A percentile compares a stretch with the other conserved stretches of the same genome.
Conservation (phyloP, 2,888 invertebrate species). For the Orgyia antiqua region DNA sequence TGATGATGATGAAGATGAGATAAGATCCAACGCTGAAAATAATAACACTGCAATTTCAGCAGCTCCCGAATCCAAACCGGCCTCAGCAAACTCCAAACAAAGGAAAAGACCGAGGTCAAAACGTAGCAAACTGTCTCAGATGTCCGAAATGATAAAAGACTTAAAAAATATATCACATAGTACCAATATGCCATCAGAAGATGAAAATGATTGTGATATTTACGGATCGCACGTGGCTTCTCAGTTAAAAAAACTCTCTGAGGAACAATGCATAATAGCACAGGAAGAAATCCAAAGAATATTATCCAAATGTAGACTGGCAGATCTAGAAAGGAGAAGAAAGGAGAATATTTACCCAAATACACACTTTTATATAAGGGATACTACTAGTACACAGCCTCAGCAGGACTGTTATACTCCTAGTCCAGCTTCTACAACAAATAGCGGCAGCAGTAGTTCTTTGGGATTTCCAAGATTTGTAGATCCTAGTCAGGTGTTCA, state of each 20-base stretch:
- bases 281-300: slow-evolving; percentile 9
- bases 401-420: background rate
- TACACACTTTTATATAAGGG: slow-evolving; percentile 3
- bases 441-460: slow-evolving; percentile 1
- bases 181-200: slow-evolving; percentile 2
- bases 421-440: background rate
- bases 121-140: slow-evolving; percentile 11
- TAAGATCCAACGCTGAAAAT: slow-evolving; percentile 10
- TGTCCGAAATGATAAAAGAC: no score
- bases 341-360: no score
- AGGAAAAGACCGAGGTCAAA: slow-evolving; percentile 7
- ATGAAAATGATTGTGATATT: slow-evolving; percentile 9
- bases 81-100: slow-evolving; percentile 7
- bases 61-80: background rate
- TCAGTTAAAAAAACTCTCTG: slow-evolving; percentile 14
- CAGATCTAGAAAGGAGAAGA: no score
- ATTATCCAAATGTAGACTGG: slow-evolving; percentile 4
- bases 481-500: background rate
- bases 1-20: slow-evolving; percentile 3
- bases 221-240: slow-evolving; percentile 7
- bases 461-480: slow-evolving; percentile 2
- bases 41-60: background rate
- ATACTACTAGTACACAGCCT: no score
- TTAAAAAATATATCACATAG: slow-evolving; percentile 10
- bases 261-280: slow-evolving; percentile 11